Evolutionary conservation across 2,888 invertebrate species (phyloP), one percentile per base, ranked within the genome.

Genomic region (Acanthacorydalis orientalis): DNA sequence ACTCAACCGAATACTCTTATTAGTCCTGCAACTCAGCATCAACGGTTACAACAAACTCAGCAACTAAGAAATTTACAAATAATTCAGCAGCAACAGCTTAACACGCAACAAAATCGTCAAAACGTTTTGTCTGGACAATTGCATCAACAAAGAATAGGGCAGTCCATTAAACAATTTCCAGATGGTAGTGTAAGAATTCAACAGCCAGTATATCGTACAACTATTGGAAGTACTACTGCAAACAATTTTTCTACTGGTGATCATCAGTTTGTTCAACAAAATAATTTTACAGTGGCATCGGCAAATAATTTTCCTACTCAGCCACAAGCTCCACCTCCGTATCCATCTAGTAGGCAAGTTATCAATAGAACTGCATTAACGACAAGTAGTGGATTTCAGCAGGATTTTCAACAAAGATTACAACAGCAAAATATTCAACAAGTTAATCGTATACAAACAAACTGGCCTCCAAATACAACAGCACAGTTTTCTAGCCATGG

Each of bases 401-500:
- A 45, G 34, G 42, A 44, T 31, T 34, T 49, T n/a, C 46, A 47
- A 43, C 51, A 51, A 31, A 40, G 35, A 33, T 40, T 49, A 15
- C 48, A 48, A 42, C 50, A 77, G 57, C 75, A 75, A 67, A 76
- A 77, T 60, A 23, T 23, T 23, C 76, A 76, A 59, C 75, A 74
- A 57, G 70, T 75, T 33, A 66, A 71, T 46, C 76, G 76, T 55
- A 70, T 40, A 34, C 37, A 37, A 37, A 14, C 12, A 7, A 23
- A 23, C 6, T 37, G 37, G 37, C 7, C n/a, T 14, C 7, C 37
- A 37, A 37, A 37, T 9, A 4, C 23, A 23, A 23, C 23, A 23
- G 10, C 42, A 23, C 42, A 42, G 16, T 31, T 10, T 7, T 23
- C 23, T 6, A 23, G 6, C 23, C 23, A 23, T 23, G 23, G 23